phyloP scores from a whole-genome alignment of 2,113 vertebrate genomes.

The Ophiodon elongatus region DNA sequence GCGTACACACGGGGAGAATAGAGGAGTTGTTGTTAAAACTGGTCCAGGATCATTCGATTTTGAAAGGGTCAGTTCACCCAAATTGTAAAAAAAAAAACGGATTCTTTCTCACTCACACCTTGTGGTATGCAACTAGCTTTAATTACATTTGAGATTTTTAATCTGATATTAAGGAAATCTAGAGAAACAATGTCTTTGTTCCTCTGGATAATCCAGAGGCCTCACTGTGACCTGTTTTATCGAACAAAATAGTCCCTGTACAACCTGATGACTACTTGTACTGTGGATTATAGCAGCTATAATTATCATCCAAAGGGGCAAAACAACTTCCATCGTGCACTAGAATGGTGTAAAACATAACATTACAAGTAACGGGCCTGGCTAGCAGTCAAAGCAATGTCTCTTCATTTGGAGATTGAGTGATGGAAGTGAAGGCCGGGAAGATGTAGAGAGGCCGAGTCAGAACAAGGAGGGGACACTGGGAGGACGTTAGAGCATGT shows the following conservation, averaged over 20 bases:
- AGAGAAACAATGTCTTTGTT: not conserved
- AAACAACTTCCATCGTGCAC: not conserved
- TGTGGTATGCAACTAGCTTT: too few species aligned
- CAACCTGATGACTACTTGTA: constrained; percentile 7
- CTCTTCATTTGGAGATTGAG: constrained; percentile 18
- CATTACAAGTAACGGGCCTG: constrained; percentile 5
- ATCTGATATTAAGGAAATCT: not conserved
- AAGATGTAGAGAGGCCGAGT: constrained; percentile 27
- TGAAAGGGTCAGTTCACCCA: not conserved
- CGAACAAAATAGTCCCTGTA: not conserved
- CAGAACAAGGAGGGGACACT: constrained; percentile 8
- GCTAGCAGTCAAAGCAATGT: constrained; percentile 13
- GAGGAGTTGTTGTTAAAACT: constrained; percentile 18
- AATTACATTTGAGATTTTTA: too few species aligned
- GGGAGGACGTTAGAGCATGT: not conserved
- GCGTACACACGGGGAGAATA: constrained; percentile 2
- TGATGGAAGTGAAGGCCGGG: constrained; percentile 42
- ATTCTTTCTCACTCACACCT: not conserved
- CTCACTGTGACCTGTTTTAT: not conserved
- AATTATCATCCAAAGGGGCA: too few species aligned
- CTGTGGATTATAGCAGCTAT: constrained; percentile 39
- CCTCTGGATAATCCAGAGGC: constrained; percentile 14
- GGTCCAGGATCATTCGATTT: constrained; percentile 5
- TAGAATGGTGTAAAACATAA: constrained; percentile 12
- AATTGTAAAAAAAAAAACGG: not conserved